A percentile compares a stretch with the other conserved stretches of the same genome.
Evolutionary conservation across 1,140 invertebrate genomes (phyloP).

Genomic region (Tetramorium alpestre): DNA sequence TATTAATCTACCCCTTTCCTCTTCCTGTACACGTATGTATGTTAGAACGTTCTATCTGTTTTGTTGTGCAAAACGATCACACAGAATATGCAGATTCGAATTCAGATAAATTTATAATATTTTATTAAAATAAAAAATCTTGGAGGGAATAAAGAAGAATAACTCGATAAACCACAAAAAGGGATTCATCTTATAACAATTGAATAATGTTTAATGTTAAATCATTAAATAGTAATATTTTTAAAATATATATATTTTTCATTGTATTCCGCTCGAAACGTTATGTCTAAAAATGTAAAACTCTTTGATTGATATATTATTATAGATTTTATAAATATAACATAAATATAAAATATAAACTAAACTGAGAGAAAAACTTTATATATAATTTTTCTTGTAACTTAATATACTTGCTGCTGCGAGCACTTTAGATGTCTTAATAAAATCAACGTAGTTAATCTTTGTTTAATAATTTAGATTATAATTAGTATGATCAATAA

Average conservation of each 20-base stretch:
- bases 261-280: not conserved
- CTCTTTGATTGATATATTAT: not conserved
- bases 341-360: not conserved
- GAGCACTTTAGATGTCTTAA: not conserved
- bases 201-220: not conserved
- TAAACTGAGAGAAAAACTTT: not conserved
- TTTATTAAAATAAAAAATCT: conserved; percentile 29
- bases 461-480: not conserved
- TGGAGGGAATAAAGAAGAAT: not conserved
- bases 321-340: not conserved
- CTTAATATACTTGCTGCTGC: not conserved
- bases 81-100: conserved; percentile 3
- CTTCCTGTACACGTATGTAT: not conserved
- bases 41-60: conserved; percentile 24
- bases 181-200: not conserved
- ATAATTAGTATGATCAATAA: not conserved
- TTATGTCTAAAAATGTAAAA: not conserved
- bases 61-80: conserved; percentile 16
- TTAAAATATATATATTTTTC: not conserved
- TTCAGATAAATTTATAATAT: conserved; percentile 28
- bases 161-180: not conserved
- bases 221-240: conserved; percentile 1
- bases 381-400: not conserved
- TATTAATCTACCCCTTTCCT: conserved; percentile 20
- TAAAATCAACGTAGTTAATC: not conserved